Evolutionary conservation across 2,888 invertebrate species (phyloP).

Genomic region (Embidobia sp.): DNA sequence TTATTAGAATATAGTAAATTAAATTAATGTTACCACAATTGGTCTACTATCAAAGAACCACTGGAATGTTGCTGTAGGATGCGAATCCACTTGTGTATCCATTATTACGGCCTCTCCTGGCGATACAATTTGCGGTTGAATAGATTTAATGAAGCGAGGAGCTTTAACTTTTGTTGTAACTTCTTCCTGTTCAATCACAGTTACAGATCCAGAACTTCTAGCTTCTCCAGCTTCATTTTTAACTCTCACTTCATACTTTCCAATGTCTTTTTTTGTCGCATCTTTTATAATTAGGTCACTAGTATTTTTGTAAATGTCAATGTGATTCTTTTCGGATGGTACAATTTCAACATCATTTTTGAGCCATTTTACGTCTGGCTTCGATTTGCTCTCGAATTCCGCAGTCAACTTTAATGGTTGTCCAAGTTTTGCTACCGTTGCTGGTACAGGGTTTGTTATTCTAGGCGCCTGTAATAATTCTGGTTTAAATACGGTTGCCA

Average conservation of each 20-base stretch:
- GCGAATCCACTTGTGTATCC: conserved; percentile 89
- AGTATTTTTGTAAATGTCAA: conserved; percentile 84
- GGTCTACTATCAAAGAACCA: conserved; percentile 92
- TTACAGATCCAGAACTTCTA: conserved; percentile 91
- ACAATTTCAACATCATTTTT: conserved; percentile 90
- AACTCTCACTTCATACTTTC: conserved; percentile 94
- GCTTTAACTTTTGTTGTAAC: conserved; percentile 84
- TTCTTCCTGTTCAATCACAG: conserved; percentile 85
- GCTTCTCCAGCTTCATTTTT: conserved; percentile 90
- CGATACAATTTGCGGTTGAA: conserved; percentile 87
- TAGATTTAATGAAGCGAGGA: conserved; percentile 88
- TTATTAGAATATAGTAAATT: too few relatives aligned
- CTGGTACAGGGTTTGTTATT: conserved; percentile 90
- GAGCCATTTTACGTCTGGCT: conserved; percentile 91
- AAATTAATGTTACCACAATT: conserved; percentile 84
- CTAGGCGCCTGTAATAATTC: conserved; percentile 86
- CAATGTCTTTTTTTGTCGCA: conserved; percentile 88
- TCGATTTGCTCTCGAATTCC: conserved; percentile 87
- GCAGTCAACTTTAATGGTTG: conserved; percentile 87
- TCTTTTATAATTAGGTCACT: conserved; percentile 87
- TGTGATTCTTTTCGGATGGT: conserved; percentile 84
- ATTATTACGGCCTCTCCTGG: conserved; percentile 90
- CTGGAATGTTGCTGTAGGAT: conserved; percentile 91
- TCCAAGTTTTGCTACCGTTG: conserved; percentile 87
- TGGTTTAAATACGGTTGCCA: conserved; percentile 82